These are phyloP conservation scores for Aldabrachelys gigantea DNA, from an alignment of 2,113 vertebrate species.

Conservation along the genomic window DNA sequence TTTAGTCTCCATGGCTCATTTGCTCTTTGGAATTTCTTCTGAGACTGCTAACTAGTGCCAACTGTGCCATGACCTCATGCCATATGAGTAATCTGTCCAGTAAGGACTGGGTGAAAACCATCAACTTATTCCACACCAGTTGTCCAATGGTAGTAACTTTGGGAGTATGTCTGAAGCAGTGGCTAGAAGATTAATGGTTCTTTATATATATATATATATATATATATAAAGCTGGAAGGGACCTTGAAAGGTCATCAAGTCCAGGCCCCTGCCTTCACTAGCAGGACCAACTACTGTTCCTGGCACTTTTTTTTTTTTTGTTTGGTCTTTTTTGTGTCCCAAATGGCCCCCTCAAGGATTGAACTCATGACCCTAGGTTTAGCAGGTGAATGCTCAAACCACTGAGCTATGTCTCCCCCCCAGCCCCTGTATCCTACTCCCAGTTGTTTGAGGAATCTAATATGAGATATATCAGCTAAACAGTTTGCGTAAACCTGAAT, in stretches of 20 bases:
- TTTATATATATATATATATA: too few species aligned
- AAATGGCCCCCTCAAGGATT: too few species aligned
- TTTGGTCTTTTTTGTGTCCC: too few species aligned
- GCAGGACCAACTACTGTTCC: too few species aligned
- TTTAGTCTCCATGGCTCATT: background rate
- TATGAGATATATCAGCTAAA: background rate
- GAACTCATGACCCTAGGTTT: too few species aligned
- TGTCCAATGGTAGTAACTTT: background rate
- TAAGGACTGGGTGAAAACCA: slow-evolving; percentile 37
- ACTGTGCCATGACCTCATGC: slow-evolving; percentile 2
- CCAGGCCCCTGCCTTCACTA: too few species aligned
- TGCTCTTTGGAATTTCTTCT: background rate
- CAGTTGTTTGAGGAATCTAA: background rate
- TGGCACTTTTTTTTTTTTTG: too few species aligned
- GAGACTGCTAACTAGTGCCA: background rate
- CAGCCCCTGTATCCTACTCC: background rate
- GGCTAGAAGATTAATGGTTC: slow-evolving; percentile 2
- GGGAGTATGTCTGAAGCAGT: background rate
- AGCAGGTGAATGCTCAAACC: too few species aligned
- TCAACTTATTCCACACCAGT: background rate
- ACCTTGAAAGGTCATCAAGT: too few species aligned
- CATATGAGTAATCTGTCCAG: background rate
- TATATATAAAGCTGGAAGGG: too few species aligned
- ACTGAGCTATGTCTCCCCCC: too few species aligned
- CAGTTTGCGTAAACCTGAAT: background rate